Evolutionary conservation across 2,888 invertebrate genomes (phyloP), one percentile per base, ranked within the genome.

Genomic region (Theretra japonica): DNA sequence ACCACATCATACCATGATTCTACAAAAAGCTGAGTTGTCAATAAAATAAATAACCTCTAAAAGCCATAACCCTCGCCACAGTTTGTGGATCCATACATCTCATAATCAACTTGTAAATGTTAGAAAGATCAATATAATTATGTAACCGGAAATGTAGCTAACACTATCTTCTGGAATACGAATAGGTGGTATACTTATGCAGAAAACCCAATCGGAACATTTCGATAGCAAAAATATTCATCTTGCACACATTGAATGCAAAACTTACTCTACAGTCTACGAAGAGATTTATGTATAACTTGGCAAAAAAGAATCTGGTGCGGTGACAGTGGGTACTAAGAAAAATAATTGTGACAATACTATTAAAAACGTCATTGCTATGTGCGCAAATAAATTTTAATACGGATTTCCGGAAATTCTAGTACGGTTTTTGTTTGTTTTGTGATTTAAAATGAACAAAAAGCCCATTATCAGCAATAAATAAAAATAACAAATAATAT

Each of bases 151-250:
- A n/a, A 2, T 17, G 17, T 65, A 41, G 41, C n/a, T 15, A 41
- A 65, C 19, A 65, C 65, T 15, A 48, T 23, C 23, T 23, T 41
- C 41, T 17, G 5, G 41, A 41, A 41, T 17, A 65, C 41, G 4
- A 65, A 23, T 15, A 4, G 23, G 48, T 62, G 48, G 8, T 48
- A 65, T 23, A 48, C 19, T 53, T 65, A 48, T 65, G 65, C 23
- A 21, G 23, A 48, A 65, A 65, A 11, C 2, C 11, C 23, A 48
- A 62, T 41, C n/a, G n/a, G 19, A 62, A 62, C 21, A 65, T n/a
- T 65, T 65, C 41, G 23, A 4, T 65, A 65, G 65, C 65, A 65
- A 65, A 65, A 65, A 65, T 65, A 65, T 65, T 65, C 23, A 48
- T 65, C 65, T 48, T 15, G 4, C 41, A 41, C n/a, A 41, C 21